These are phyloP conservation scores for Heterochromis multidens DNA, from an alignment of 2,113 vertebrate species.

Conservation along the genomic window DNA sequence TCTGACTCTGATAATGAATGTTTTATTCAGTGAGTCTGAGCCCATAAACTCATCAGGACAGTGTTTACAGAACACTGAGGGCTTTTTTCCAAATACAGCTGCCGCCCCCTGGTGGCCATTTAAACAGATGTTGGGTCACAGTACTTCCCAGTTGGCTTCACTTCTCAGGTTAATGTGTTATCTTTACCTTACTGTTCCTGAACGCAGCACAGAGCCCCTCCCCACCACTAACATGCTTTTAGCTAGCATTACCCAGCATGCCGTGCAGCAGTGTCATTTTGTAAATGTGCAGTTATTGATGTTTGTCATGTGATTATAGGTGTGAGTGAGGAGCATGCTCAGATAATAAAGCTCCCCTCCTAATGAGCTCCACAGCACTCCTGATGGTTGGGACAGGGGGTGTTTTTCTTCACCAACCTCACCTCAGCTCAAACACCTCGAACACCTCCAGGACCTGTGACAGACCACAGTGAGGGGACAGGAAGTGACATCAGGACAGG, in stretches of 20 bases:
- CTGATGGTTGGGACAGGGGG: background rate
- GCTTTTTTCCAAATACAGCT: too few relatives aligned
- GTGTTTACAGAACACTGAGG: too few relatives aligned
- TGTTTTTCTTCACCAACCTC: background rate
- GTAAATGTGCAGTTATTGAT: background rate
- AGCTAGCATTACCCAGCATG: too few relatives aligned
- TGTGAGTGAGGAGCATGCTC: background rate
- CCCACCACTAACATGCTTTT: too few relatives aligned
- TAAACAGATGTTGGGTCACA: too few relatives aligned
- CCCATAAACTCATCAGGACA: too few relatives aligned
- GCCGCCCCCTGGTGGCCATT: too few relatives aligned
- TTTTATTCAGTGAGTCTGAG: background rate
- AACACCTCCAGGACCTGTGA: background rate
- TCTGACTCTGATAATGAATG: background rate
- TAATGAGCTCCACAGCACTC: background rate
- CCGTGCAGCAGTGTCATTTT: too few relatives aligned
- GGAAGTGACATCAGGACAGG: background rate
- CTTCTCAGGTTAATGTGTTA: too few relatives aligned
- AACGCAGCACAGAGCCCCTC: too few relatives aligned
- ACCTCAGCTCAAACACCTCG: background rate
- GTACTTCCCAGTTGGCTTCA: too few relatives aligned
- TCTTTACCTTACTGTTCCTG: too few relatives aligned
- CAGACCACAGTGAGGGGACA: background rate
- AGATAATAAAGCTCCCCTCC: background rate
- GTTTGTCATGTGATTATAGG: background rate